Evolutionary conservation across 2,113 vertebrate species (phyloP), one percentile per base, ranked within the genome.

Genomic region (Coptodon rendalli): DNA sequence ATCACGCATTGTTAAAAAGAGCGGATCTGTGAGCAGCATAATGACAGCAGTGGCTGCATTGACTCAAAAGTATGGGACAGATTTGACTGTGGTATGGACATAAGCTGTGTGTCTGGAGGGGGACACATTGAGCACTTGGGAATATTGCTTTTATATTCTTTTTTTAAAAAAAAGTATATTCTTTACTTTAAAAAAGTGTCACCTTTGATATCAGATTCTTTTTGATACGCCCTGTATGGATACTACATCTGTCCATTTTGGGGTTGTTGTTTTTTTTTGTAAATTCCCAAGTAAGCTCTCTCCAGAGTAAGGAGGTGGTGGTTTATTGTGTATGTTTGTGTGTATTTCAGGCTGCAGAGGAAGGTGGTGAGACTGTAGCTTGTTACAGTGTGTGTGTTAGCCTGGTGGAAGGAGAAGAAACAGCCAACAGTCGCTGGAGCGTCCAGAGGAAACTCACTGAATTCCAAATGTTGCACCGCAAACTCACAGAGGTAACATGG

Each of bases 381-480:
- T 97, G 95, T 92, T 99, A 99, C 92, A 97, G 96, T 36, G 97
- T 99, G 83, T 96, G 93, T 66, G 98, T 99, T 17, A 97, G 96
- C 92, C 97, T 99, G 89, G 95, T 95, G 48, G 98, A 98, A 86
- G 97, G 95, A 78, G 97, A 97, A 57, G 97, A 98, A 87, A 91
- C 94, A 2, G 94, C 96, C 91, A 97, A 95, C 81, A 98, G 97
- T 93, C 97, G 95, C 93, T 99, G 99, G 99, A 97, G 94, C 0
- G 98, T 99, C 86, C 96, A 96, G 83, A 97, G 99, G 94, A 99
- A 97, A 92, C 98, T 99, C 87, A 98, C 95, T 6, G 99, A 99
- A 89, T 99, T 99, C 95, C 99, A 99, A 94, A 98, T 96, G 87
- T 96, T 99, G 57, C 98, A 99, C 93, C 97, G 99, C 92, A 99